Percentiles rank a stretch among this genome's conserved stretches.
Evolutionary conservation across 2,888 invertebrate genomes (phyloP).

Genomic region (Gasteruption jaculator): DNA sequence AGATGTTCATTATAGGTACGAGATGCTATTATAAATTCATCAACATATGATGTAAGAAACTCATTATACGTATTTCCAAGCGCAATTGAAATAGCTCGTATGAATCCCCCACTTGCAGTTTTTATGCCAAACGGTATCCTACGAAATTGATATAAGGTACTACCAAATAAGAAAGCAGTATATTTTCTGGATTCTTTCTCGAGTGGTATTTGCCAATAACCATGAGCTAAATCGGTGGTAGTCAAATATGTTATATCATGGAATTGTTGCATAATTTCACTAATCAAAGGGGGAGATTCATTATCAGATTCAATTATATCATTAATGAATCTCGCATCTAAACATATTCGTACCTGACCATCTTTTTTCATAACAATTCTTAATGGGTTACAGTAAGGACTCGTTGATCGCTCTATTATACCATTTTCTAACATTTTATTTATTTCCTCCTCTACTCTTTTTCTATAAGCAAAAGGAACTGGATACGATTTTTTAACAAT

Average conservation of each 20-base stretch:
- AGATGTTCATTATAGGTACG: slow-evolving; percentile 23
- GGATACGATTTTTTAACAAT: too few species aligned
- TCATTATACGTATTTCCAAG: slow-evolving; percentile 28
- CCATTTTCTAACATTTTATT: too few species aligned
- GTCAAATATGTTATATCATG: slow-evolving; percentile 19
- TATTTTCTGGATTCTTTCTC: slow-evolving; percentile 12
- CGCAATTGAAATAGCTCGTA: slow-evolving; percentile 17
- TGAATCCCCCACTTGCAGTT: slow-evolving; percentile 21
- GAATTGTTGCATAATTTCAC: slow-evolving; percentile 22
- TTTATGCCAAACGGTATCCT: slow-evolving; percentile 32
- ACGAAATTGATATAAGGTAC: slow-evolving; percentile 24
- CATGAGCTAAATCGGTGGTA: slow-evolving; percentile 22
- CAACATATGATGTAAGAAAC: slow-evolving; percentile 30
- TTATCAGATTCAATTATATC: slow-evolving; percentile 28
- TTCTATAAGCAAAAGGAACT: too few species aligned
- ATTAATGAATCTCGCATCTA: slow-evolving; percentile 34
- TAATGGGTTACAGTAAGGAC: slow-evolving; percentile 31
- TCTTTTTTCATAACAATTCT: slow-evolving; percentile 29
- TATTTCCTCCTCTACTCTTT: too few species aligned
- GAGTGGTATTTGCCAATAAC: slow-evolving; percentile 26
- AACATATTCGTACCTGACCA: slow-evolving; percentile 28
- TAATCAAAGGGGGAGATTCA: slow-evolving; percentile 20
- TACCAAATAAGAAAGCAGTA: slow-evolving; percentile 21
- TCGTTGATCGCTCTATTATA: too few species aligned
- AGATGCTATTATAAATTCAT: slow-evolving; percentile 33